Conservation (phyloP, 1,140 invertebrate species). For the Drosophila bocki region DNA sequence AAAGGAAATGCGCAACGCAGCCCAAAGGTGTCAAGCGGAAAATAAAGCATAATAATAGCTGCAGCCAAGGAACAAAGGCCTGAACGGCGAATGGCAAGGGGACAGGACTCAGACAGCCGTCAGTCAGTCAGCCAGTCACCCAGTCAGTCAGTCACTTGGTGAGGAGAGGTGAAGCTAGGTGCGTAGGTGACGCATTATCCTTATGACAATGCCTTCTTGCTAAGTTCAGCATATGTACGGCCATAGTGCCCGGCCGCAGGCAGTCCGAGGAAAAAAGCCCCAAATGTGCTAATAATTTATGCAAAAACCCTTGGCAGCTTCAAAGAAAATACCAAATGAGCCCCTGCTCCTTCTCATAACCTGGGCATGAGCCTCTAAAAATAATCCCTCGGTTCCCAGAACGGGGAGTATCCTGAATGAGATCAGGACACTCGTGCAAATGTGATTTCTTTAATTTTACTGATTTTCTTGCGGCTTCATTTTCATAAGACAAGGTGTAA, state of each 20-base stretch:
- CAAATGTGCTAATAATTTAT: constrained; percentile 65
- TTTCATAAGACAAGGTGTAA: constrained; percentile 2
- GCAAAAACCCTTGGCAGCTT: constrained; percentile 34
- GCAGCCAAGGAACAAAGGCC: constrained; percentile 49
- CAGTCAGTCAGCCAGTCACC: constrained; percentile 20
- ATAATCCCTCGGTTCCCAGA: background rate
- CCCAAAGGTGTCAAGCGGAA: constrained; percentile 81
- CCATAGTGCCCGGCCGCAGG: constrained; percentile 2
- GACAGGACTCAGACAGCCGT: constrained; percentile 27
- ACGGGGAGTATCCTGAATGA: background rate
- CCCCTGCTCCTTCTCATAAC: constrained; percentile 1
- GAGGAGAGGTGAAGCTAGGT: background rate
- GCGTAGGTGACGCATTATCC: constrained; percentile 41
- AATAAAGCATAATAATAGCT: constrained; percentile 76
- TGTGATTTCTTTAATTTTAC: constrained; percentile 5
- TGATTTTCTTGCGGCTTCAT: background rate
- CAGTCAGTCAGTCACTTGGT: constrained; percentile 24
- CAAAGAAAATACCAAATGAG: constrained; percentile 65
- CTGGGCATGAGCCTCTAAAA: constrained; percentile 13
- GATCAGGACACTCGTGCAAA: background rate
- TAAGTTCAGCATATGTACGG: constrained; percentile 3
- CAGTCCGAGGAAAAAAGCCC: constrained; percentile 5
- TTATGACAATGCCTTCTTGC: constrained; percentile 17
- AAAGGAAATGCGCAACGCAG: constrained; percentile 80
- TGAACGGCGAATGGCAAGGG: background rate